Base-by-base conservation (phyloP, 2,797 vertebrate genomes). In the Cirrhinus mrigala region DNA sequence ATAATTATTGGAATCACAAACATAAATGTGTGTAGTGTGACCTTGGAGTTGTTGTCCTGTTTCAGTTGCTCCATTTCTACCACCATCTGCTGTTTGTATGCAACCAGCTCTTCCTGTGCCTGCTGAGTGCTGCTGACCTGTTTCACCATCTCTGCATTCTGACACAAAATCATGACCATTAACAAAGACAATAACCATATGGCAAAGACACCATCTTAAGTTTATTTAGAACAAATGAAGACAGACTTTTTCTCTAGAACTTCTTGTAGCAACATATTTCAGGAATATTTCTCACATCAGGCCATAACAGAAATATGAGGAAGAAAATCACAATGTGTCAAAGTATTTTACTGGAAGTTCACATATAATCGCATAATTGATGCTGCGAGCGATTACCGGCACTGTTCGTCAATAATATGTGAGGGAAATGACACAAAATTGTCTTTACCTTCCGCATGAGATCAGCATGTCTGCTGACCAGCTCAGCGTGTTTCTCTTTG, bases 401-500 rank as follows among this genome's bases (percentile, higher is more conserved):
- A 56, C 50, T 75, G 27, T 3, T 75, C 22, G 11, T 54, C 10
- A 76, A 22, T n/a, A 37, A n/a, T 4, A 37, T 37, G 10, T n/a
- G 2, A 56, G 29, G 33, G 22, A 22, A 54, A 29, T 2, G 6
- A 50, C 50, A 56, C 50, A 76, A 56, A 76, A 20, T 27, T 14
- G 14, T 18, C 22, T 58, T 58, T 89, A 98, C 98, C 97, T 97
- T 99, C 85, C 96, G 96, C 93, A 99, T 96, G 18, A 99, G 93
- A 81, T 97, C 97, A 0, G 98, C 98, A 0, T 99, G 98, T 87
- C 94, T 96, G 92, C 97, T 97, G 37, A 99, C 97, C 88, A 99
- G 96, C 91, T 98, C 97, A 0, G 97, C 98, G 77, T 99, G 98
- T 88, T 97, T 97, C 92, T 98, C 98, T 91, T 99, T 99, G 33